phyloP scores from a whole-genome alignment of 2,888 invertebrate species.

The Leptodirus hochenwartii region DNA sequence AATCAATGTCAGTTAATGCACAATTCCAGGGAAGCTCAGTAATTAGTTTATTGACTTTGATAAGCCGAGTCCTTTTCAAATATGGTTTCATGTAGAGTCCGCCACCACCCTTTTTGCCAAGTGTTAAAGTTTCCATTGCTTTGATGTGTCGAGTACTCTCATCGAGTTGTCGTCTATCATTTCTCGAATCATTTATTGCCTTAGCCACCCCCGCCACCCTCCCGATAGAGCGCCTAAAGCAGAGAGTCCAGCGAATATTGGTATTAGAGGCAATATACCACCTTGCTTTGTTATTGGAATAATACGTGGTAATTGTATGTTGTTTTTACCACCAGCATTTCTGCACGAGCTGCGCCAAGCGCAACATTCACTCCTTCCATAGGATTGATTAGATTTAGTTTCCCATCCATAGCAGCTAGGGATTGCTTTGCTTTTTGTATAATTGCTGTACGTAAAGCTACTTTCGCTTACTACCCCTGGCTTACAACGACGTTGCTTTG shows the following conservation, averaged over 20 bases:
- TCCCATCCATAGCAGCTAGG: no score
- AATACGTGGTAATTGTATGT: no score
- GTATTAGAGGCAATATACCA: slow-evolving; percentile 19
- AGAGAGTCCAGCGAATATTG: slow-evolving; percentile 20
- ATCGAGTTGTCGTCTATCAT: slow-evolving; percentile 17
- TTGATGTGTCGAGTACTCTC: slow-evolving; percentile 21
- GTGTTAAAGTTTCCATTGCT: slow-evolving; percentile 21
- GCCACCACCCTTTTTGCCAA: slow-evolving; percentile 16
- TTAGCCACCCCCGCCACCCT: slow-evolving; percentile 22
- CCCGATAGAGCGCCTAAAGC: slow-evolving; percentile 21
- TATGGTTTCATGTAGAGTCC: slow-evolving; percentile 19
- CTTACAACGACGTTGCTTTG: no score
- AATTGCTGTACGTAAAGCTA: no score
- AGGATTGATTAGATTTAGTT: no score
- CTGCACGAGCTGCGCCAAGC: slow-evolving; percentile 6
- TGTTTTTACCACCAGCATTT: slow-evolving; percentile 5
- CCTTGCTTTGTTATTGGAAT: slow-evolving; percentile 20
- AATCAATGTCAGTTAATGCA: slow-evolving; percentile 18
- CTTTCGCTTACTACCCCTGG: no score
- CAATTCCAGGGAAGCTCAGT: slow-evolving; percentile 15
- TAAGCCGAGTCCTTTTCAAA: no score
- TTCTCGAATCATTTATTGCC: slow-evolving; percentile 19
- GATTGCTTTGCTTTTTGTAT: no score
- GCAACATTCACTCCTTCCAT: no score
- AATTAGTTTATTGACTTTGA: slow-evolving; percentile 14